Percentiles rank a stretch among this genome's conserved stretches.
Conservation (phyloP, 2,797 vertebrate genomes). For the Prionace glauca region DNA sequence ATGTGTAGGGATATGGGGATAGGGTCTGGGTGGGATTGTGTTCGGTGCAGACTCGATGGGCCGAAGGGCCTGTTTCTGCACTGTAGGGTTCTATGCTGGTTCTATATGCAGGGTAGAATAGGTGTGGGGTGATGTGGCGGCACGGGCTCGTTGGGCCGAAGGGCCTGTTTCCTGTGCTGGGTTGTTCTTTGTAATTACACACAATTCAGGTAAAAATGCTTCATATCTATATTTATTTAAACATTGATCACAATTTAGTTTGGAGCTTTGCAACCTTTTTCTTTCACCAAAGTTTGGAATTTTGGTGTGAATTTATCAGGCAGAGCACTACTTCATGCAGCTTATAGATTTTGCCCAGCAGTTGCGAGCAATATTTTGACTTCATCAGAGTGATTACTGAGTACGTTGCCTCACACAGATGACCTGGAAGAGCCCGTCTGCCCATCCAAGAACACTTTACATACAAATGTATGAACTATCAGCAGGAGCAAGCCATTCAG, state of each 20-base stretch:
- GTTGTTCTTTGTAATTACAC: too few species aligned
- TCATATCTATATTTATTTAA: neutral
- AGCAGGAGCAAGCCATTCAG: too few species aligned
- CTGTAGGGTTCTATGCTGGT: too few species aligned
- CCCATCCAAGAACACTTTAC: neutral
- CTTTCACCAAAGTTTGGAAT: neutral
- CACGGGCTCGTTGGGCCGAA: too few species aligned
- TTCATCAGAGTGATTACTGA: neutral
- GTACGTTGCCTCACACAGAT: neutral
- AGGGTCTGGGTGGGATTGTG: too few species aligned
- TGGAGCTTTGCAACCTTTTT: neutral
- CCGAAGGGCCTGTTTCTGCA: too few species aligned
- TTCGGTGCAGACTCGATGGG: too few species aligned
- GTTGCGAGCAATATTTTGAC: neutral
- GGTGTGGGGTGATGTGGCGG: too few species aligned
- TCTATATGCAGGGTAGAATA: too few species aligned
- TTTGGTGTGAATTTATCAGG: neutral
- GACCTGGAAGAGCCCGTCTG: neutral
- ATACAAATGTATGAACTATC: too few species aligned
- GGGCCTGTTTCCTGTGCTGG: too few species aligned
- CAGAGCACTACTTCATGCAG: neutral
- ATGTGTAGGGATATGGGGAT: too few species aligned
- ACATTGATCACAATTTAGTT: neutral
- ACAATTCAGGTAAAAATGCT: neutral
- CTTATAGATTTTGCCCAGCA: neutral